A percentile compares a stretch with the other conserved stretches of the same genome.
Conservation (phyloP, 2,113 vertebrate genomes). For the rat (Rattus norvegicus) region DNA sequence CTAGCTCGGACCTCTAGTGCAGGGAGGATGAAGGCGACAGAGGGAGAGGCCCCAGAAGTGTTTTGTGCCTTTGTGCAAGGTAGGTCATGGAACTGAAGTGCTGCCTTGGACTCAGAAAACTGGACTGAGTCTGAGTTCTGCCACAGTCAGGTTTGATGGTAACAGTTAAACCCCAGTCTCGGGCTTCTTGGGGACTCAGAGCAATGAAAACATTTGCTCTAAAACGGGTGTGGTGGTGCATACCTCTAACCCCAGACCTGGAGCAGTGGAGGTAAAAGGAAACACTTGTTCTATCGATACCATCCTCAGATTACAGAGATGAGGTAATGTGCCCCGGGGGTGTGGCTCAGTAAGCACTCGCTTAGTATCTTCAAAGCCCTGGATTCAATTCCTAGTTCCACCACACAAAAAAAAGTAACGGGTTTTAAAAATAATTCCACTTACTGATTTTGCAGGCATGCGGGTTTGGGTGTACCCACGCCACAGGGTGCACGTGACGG, state of each 20-base stretch:
- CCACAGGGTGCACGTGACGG: too few relatives aligned
- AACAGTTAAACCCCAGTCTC: not conserved
- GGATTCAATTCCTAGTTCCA: not conserved
- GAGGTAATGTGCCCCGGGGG: not conserved
- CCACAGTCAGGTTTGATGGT: not conserved
- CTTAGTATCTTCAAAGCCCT: not conserved
- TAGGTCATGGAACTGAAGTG: not conserved
- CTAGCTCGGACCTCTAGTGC: not conserved
- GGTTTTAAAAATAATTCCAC: not conserved
- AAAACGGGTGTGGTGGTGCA: not conserved
- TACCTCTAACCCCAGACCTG: not conserved
- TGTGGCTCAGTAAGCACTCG: not conserved
- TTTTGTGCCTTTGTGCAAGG: conserved; percentile 6
- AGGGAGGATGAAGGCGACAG: not conserved
- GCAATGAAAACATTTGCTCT: not conserved
- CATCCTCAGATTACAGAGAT: conserved; percentile 18
- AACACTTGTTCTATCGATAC: not conserved
- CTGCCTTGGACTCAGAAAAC: not conserved
- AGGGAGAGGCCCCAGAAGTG: conserved; percentile 29
- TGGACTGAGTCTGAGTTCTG: not conserved
- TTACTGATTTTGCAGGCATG: not conserved
- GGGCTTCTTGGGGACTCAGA: conserved; percentile 13
- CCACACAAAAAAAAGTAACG: not conserved
- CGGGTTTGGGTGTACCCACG: not conserved
- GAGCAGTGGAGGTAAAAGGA: not conserved